Conservation (phyloP, 2,113 vertebrate species). For the Oplegnathus fasciatus region DNA sequence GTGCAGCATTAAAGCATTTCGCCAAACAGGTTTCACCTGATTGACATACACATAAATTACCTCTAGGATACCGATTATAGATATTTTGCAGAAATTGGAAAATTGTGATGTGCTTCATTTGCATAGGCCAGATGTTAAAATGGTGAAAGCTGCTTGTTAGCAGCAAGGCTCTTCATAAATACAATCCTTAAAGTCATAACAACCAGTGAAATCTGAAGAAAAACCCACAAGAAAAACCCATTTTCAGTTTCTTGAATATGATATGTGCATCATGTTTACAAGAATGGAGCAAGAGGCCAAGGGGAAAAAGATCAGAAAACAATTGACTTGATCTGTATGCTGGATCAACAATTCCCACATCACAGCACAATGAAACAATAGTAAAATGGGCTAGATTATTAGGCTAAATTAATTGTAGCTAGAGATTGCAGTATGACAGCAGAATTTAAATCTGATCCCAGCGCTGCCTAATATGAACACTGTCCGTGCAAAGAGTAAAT, state of each 20-base stretch:
- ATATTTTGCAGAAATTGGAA: conserved; percentile 4
- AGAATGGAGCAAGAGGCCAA: not conserved
- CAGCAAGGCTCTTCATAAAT: conserved; percentile 5
- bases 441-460: conserved; percentile 5
- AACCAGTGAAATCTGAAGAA: not conserved
- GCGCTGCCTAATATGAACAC: not conserved
- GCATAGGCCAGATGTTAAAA: not conserved
- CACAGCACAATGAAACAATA: not conserved
- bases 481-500: not conserved
- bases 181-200: not conserved
- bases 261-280: not conserved
- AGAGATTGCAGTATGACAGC: not conserved
- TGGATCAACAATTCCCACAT: conserved; percentile 5
- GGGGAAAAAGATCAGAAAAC: too few species aligned
- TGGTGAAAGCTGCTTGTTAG: not conserved
- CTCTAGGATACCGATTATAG: not conserved
- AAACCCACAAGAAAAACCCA: not conserved
- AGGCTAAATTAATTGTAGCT: not conserved
- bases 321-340: not conserved
- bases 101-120: not conserved
- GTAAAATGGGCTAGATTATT: not conserved
- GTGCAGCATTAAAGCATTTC: too few species aligned
- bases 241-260: not conserved
- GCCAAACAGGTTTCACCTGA: not conserved
- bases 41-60: not conserved